A percentile compares a stretch with the other conserved stretches of the same genome.
Evolutionary conservation across 1,140 invertebrate species (phyloP).

Genomic region (Saxidomus purpurata): DNA sequence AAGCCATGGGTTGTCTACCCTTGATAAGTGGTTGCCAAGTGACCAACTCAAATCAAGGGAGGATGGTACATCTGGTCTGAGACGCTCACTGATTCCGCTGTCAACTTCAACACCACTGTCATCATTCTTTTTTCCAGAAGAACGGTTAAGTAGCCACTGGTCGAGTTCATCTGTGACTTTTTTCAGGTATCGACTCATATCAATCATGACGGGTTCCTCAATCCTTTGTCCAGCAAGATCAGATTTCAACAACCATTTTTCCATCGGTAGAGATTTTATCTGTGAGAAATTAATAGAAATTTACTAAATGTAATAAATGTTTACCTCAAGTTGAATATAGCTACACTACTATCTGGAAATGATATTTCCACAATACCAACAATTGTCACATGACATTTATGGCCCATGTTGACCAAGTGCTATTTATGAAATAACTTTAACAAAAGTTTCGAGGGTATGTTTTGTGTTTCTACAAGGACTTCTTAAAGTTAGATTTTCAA

Average conservation of each 20-base stretch:
- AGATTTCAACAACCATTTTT: slow-evolving; percentile 52
- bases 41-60: background rate
- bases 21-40: slow-evolving; percentile 10
- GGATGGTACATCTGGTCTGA: slow-evolving; percentile 27
- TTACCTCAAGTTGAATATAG: no score
- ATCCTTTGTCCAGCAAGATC: background rate
- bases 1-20: slow-evolving; percentile 49
- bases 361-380: no score
- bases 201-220: background rate
- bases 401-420: no score
- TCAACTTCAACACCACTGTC: background rate
- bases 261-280: slow-evolving; percentile 14
- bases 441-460: no score
- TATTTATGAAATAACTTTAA: no score
- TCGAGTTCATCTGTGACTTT: slow-evolving; percentile 53
- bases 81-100: background rate
- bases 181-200: slow-evolving; percentile 57
- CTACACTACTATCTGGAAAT: no score
- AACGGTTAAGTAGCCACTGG: slow-evolving; percentile 20
- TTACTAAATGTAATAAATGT: no score
- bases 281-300: slow-evolving; percentile 15
- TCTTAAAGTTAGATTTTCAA: no score
- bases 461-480: no score
- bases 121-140: background rate
- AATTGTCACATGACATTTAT: no score